These are phyloP conservation scores for Oenanthe oenanthe DNA, from an alignment of 2,113 vertebrate genomes.

Conservation along the genomic window DNA sequence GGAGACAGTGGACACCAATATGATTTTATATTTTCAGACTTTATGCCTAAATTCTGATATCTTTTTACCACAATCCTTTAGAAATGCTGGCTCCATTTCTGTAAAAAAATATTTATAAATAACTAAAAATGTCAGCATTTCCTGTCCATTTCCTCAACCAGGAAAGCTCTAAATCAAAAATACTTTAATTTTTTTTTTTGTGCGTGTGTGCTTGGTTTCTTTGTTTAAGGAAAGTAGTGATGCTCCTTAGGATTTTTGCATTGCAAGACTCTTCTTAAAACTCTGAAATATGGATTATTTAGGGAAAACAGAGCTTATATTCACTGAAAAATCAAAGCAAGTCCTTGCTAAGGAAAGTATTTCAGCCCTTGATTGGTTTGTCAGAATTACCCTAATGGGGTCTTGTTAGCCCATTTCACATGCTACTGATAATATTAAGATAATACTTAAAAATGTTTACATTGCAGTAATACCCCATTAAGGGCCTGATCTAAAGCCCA, in stretches of 20 bases:
- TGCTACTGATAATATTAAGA: background rate
- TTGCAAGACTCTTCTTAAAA: background rate
- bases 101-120: background rate
- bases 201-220: background rate
- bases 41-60: background rate
- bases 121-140: background rate
- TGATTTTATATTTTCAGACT: background rate
- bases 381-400: background rate
- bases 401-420: background rate
- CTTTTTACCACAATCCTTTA: background rate
- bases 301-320: background rate
- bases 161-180: background rate
- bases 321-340: background rate
- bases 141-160: background rate
- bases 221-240: background rate
- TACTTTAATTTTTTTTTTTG: background rate
- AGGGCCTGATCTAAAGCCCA: background rate
- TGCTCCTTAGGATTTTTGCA: background rate
- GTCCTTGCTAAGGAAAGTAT: background rate
- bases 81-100: background rate
- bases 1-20: rapidly evolving
- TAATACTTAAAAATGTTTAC: background rate
- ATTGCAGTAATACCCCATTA: background rate
- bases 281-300: background rate
- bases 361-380: background rate